Evolutionary conservation across 2,113 vertebrate species (phyloP), one percentile per base, ranked within the genome.

Genomic region (Gorsachius goisagi): DNA sequence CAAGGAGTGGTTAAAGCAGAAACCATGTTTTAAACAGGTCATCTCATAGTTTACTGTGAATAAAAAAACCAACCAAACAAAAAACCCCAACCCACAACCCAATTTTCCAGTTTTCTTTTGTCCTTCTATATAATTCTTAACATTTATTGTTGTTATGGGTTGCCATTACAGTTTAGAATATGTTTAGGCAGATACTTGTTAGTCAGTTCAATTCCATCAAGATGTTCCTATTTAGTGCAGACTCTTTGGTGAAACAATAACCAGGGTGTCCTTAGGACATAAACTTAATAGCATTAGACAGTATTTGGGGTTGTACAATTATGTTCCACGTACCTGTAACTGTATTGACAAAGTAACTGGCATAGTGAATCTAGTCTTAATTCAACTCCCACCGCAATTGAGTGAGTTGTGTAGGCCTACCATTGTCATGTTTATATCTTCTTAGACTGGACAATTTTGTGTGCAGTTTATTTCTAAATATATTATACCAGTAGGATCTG

Each of bases 131-230:
- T 62, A 88, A 77, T 88, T 77, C 45, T 27, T 20, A 63, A 12
- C 55, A 49, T 56, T 59, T 23, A 4, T 45, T 80, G 41, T 62
- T 66, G 21, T 60, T 45, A 35, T 55, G 52, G 20, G 41, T 28
- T 88, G 50, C 56, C 32, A 33, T 63, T 91, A 37, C 55, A 55
- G 28, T 83, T 91, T 41, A 67, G 63, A 83, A 20, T 60, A 68
- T 33, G 32, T 80, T 93, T 89, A 16, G 58, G 49, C n/a, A 53
- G 79, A 14, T 90, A 88, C 67, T 62, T 88, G 32, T 88, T 85
- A 90, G 88, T 50, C 45, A 47, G 5, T 86, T 95, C 81, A 88
- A 90, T 88, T 90, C 55, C 79, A 63, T 86, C 89, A 88, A n/a
- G 71, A 12, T 77, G n/a, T 84, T 92, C 33, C 37, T 77, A 8